Evolutionary conservation across 2,113 vertebrate genomes (phyloP), one percentile per base, ranked within the genome.

Genomic region (Brachirus orientalis): DNA sequence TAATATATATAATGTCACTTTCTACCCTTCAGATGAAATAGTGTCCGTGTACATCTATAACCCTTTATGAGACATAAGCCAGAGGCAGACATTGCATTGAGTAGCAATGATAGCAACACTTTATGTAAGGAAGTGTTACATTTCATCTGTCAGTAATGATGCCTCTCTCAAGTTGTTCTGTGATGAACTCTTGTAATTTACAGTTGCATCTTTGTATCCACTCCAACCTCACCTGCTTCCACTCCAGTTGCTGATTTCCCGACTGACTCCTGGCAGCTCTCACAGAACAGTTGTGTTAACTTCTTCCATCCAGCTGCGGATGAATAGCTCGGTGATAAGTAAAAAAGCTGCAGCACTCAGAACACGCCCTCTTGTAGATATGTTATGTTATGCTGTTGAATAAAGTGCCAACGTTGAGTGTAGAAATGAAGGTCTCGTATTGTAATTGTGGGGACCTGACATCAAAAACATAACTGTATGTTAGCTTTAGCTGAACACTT

Each of bases 141-240:
- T 20, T n/a, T 60, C 40, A 50, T 47, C 22, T 45, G 16, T 46
- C 54, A 47, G 43, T 36, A 60, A 51, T 63, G 64, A 50, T 8
- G 40, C 38, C 22, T 37, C 28, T 62, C 58, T 57, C 3, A 46
- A 9, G 48, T 47, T 20, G 44, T 66, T 68, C 54, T 48, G 62
- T 46, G 69, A 75, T 72, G 51, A 75, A 76, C 48, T 55, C 43
- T 69, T 51, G 37, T 64, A 74, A 77, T 89, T 80, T 75, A 40
- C 43, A 65, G 58, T 52, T 50, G 44, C 41, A 57, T 68, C 53
- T 63, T 28, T 17, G 9, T 10, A 52, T 62, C 71, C 77, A 61
- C 79, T 89, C 66, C 37, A 67, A 59, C 50, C 46, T 83, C 85
- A 86, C 81, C 81, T 87, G 85, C 79, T 56, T 56, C 83, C 64